These are phyloP conservation scores for Agrotis exclamationis DNA, from an alignment of 2,888 invertebrate genomes.

Conservation along the genomic window DNA sequence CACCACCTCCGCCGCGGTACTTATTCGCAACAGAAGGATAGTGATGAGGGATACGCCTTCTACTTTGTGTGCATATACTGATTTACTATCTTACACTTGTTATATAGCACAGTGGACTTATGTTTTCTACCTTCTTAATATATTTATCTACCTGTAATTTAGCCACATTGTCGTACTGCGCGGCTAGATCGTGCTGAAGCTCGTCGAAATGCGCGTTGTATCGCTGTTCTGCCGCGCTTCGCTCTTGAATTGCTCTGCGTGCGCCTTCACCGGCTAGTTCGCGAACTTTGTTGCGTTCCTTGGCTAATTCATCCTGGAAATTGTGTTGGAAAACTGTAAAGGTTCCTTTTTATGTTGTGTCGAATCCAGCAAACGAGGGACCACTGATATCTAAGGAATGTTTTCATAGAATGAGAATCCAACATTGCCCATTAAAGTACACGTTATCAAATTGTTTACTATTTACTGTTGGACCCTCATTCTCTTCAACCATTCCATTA, in stretches of 20 bases:
- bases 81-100: not conserved
- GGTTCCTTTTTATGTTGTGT: not conserved
- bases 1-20: too few species aligned
- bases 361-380: not conserved
- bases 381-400: too few species aligned
- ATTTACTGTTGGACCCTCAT: not conserved
- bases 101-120: not conserved
- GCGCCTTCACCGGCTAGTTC: constrained; percentile 95
- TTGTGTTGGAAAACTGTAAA: not conserved
- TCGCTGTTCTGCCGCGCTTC: constrained; percentile 93
- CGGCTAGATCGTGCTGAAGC: constrained; percentile 94
- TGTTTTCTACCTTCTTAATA: not conserved
- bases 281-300: constrained; percentile 94
- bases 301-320: constrained; percentile 93
- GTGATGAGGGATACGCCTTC: too few species aligned
- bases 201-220: constrained; percentile 95
- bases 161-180: constrained; percentile 95
- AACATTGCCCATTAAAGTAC: not conserved
- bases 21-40: too few species aligned
- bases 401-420: not conserved
- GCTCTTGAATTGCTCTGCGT: constrained; percentile 93
- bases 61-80: not conserved
- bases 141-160: constrained; percentile 91
- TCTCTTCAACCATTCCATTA: not conserved
- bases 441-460: too few species aligned